Conservation (phyloP, 1,140 invertebrate genomes). For the Pogonomyrmex californicus region DNA sequence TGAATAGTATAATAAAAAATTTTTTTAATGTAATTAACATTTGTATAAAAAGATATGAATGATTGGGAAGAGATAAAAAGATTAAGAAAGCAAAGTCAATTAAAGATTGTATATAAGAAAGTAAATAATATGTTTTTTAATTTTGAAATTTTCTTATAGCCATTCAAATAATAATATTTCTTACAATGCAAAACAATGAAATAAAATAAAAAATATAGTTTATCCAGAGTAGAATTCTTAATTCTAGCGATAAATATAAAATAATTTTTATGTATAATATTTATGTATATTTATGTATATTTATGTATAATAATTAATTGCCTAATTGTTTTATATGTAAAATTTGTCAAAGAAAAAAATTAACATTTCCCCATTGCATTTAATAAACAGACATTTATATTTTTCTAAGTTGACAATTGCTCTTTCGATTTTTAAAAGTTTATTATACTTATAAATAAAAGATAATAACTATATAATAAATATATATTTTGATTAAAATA, state of each 20-base stretch:
- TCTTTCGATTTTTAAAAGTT: not conserved
- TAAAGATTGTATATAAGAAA: too few relatives aligned
- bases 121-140: not conserved
- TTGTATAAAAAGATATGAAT: not conserved
- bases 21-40: not conserved
- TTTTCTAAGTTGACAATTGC: not conserved
- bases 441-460: not conserved
- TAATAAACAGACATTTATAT: not conserved
- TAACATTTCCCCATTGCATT: not conserved
- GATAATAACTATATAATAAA: not conserved
- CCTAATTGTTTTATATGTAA: too few relatives aligned
- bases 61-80: not conserved
- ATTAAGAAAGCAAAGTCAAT: not conserved
- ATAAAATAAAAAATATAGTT: not conserved
- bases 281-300: too few relatives aligned
- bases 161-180: not conserved
- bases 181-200: not conserved
- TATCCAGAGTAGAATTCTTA: not conserved
- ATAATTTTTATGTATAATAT: not conserved
- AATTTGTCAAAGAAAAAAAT: not conserved
- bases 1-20: not conserved
- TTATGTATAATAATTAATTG: too few relatives aligned
- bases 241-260: not conserved
- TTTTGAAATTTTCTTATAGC: not conserved
- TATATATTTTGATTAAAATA: not conserved